Evolutionary conservation across 2,113 vertebrate species (phyloP), one percentile per base, ranked within the genome.

Genomic region (Forbesichthys papilliferus): DNA sequence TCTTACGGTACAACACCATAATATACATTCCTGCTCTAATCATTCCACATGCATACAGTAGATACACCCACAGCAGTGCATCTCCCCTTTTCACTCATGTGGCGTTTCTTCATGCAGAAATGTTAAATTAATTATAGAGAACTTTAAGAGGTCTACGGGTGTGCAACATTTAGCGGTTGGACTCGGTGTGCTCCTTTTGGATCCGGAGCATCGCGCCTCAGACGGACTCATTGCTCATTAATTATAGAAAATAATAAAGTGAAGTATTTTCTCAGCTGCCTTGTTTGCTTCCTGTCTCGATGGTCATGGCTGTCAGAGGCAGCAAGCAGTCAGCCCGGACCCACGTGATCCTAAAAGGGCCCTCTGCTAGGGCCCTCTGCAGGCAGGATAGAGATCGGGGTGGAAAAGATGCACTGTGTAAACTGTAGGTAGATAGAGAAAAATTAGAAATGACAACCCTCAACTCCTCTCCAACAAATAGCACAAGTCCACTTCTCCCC

Each of bases 231-330:
- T 84, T 78, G 48, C 85, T 92, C 86, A 93, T 93, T 89, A 92
- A 91, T 91, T 91, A 92, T 91, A 88, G 91, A 93, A 89, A 84
- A 90, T 89, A 90, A 91, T 91, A 91, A 93, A 93, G 86, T 84
- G 87, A 85, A 79, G 87, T 87, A 82, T 88, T 91, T 90, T 88
- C 87, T 88, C 87, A 83, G 87, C 87, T 87, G 91, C 90, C 90
- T 88, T 87, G 77, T 89, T 81, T 81, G 82, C 72, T 81, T 85
- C 64, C 71, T 74, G 75, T 86, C 87, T 89, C 80, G 68, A 70
- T 51, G 79, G 82, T 75, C 64, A 66, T 4, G 67, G 78, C 88
- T 83, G 87, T 90, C 86, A 88, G 73, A 77, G 60, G 78, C 85
- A 87, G 85, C 80, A 66, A 87, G 85, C 80, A 66, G 73, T 57